These are phyloP conservation scores for Premnoplex brunnescens DNA, from an alignment of 2,797 vertebrate genomes.

Conservation along the genomic window DNA sequence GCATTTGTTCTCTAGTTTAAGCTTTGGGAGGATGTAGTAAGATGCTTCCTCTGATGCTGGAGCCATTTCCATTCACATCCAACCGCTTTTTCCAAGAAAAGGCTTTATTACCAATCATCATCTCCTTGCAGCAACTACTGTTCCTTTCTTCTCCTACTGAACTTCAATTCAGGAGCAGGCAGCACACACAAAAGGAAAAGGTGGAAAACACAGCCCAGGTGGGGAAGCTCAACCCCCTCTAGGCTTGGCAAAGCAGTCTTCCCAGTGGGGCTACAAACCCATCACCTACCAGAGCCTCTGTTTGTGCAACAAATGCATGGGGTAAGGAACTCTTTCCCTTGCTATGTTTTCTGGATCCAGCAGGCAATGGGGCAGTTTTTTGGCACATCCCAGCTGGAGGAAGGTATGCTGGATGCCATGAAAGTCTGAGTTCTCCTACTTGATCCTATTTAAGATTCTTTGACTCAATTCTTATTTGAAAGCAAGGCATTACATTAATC, in stretches of 20 bases:
- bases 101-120: background rate
- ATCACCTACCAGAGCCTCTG: background rate
- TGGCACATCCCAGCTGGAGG: background rate
- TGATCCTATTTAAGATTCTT: background rate
- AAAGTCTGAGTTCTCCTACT: background rate
- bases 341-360: background rate
- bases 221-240: fast-evolving
- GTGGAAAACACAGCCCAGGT: background rate
- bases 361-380: background rate
- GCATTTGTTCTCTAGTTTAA: background rate
- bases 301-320: fast-evolving
- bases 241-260: background rate
- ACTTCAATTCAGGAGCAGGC: background rate
- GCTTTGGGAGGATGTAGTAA: background rate
- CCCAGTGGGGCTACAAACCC: background rate
- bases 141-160: background rate
- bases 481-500: background rate
- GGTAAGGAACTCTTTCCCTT: background rate
- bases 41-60: background rate
- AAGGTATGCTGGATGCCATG: background rate
- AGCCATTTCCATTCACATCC: background rate
- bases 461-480: background rate
- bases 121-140: background rate
- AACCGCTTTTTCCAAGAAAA: background rate
- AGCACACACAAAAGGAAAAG: background rate